These are phyloP conservation scores for Rotaria magnacalcarata DNA, from an alignment of 2,888 invertebrate genomes.

Conservation along the genomic window DNA sequence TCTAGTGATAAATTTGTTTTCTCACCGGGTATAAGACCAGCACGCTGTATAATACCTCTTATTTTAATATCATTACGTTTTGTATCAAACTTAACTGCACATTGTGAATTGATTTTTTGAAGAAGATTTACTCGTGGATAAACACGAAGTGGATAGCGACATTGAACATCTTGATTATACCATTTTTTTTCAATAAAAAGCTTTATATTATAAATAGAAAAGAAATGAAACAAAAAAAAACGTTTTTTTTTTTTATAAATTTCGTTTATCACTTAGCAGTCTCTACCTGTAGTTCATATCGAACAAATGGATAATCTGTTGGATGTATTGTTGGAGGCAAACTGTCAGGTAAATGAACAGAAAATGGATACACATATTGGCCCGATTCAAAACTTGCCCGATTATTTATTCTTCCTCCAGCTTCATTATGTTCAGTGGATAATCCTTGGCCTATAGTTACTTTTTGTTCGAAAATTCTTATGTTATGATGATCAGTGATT, in stretches of 20 bases:
- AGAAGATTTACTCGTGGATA: background rate
- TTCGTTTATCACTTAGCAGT: too few relatives aligned
- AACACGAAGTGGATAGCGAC: background rate
- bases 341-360: background rate
- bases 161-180: background rate
- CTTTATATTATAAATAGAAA: background rate
- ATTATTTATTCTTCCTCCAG: background rate
- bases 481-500: background rate
- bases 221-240: background rate
- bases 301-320: constrained; percentile 19
- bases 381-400: background rate
- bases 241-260: too few relatives aligned
- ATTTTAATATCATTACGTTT: background rate
- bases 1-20: background rate
- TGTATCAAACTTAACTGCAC: background rate
- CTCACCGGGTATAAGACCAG: background rate
- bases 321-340: constrained; percentile 26
- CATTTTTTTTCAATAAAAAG: background rate
- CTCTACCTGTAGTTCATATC: constrained; percentile 4
- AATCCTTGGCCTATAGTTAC: background rate
- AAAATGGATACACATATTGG: background rate
- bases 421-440: background rate
- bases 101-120: background rate
- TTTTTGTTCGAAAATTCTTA: background rate
- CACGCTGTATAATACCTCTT: background rate